A percentile compares a stretch with the other conserved stretches of the same genome.
phyloP scores from a whole-genome alignment of 2,797 vertebrate species.

The Buphagus erythrorhynchus region DNA sequence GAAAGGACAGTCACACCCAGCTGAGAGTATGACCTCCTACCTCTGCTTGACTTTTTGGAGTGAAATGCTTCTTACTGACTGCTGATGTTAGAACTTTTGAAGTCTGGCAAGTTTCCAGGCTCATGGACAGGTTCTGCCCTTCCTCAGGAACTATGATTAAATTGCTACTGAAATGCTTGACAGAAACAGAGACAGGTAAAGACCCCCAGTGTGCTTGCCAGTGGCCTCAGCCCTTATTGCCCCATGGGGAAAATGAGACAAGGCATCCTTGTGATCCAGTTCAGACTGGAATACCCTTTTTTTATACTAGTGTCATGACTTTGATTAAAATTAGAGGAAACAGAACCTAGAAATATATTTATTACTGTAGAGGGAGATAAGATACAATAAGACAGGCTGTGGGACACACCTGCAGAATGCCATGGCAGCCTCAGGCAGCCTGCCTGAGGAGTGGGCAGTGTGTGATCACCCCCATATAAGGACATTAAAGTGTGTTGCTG shows the following conservation, averaged over 20 bases:
- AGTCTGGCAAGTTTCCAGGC: neutral
- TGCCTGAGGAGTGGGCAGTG: accelerated
- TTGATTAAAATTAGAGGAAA: neutral
- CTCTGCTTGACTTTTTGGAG: neutral
- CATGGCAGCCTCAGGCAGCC: neutral
- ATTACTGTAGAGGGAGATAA: neutral
- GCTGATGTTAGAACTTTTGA: neutral
- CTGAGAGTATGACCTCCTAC: neutral
- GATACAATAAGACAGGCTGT: neutral
- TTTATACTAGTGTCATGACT: neutral
- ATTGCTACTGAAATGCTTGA: neutral
- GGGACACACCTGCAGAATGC: accelerated
- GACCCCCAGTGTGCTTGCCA: accelerated
- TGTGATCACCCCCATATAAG: neutral
- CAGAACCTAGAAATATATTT: neutral
- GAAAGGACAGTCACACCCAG: neutral
- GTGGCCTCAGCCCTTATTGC: neutral
- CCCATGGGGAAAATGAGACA: neutral
- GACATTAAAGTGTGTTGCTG: neutral
- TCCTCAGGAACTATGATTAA: neutral
- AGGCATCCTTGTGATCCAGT: neutral
- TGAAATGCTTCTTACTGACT: neutral
- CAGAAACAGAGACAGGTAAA: neutral
- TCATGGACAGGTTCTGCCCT: neutral
- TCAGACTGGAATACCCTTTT: neutral